phyloP scores from a whole-genome alignment of 2,113 vertebrate species.

The Aegithalos caudatus region DNA sequence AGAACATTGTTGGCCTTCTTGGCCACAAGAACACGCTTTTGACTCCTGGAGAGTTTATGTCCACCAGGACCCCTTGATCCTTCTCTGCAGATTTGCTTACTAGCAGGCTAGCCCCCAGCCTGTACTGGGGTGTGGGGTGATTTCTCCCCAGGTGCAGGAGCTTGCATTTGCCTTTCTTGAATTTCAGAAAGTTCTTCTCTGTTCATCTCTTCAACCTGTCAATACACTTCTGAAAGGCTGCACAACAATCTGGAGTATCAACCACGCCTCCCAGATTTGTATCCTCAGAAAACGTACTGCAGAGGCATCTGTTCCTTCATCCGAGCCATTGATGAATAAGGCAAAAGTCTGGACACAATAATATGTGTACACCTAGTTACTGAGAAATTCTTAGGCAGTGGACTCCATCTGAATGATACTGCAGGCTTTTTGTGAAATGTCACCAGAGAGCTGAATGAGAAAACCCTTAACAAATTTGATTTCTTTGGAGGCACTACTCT shows the following conservation, averaged over 20 bases:
- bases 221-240: neutral
- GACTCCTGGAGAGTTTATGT: neutral
- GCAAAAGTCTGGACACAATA: neutral
- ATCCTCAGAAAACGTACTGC: neutral
- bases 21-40: neutral
- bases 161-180: neutral
- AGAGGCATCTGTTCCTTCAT: neutral
- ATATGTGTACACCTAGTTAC: neutral
- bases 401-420: neutral
- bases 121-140: too few relatives aligned
- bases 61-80: neutral
- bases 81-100: neutral
- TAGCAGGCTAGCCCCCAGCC: neutral
- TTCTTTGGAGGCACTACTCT: neutral
- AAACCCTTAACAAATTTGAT: neutral
- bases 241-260: neutral
- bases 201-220: fast-evolving
- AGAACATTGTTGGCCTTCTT: neutral
- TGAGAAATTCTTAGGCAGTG: neutral
- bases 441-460: neutral
- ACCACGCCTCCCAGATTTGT: neutral
- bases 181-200: neutral
- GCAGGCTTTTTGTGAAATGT: fast-evolving
- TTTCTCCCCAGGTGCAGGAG: neutral
- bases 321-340: neutral